phyloP scores from a whole-genome alignment of 2,797 vertebrate genomes.

The Gouania willdenowi region DNA sequence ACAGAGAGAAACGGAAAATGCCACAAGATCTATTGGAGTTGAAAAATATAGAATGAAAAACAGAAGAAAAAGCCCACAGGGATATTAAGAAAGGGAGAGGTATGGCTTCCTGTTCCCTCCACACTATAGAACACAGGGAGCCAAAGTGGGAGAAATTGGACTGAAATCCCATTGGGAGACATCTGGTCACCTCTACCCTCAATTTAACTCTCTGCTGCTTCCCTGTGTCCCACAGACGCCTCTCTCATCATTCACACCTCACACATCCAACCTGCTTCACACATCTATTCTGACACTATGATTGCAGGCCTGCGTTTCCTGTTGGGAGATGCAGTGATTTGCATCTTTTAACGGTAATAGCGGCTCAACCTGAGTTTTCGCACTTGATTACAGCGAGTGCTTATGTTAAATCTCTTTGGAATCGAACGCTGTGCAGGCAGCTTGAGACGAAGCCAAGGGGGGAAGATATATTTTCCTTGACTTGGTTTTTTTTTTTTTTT shows the following conservation, averaged over 20 bases:
- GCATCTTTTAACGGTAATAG: not conserved
- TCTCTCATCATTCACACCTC: conserved; percentile 54
- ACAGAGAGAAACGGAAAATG: not conserved
- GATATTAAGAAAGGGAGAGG: conserved; percentile 3
- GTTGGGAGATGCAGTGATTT: conserved; percentile 29
- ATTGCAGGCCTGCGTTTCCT: conserved; percentile 28
- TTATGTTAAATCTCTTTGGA: conserved; percentile 46
- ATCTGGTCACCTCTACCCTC: conserved; percentile 42
- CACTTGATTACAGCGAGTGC: conserved; percentile 18
- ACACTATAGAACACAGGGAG: not conserved
- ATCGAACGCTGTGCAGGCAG: conserved; percentile 38
- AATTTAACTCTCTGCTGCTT: conserved; percentile 50
- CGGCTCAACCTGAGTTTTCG: conserved; percentile 30
- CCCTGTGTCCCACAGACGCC: conserved; percentile 38
- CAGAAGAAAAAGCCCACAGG: not conserved
- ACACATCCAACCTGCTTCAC: conserved; percentile 11
- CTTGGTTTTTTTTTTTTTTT: conserved; percentile 47
- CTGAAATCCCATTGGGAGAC: conserved; percentile 19
- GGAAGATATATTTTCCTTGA: conserved; percentile 51
- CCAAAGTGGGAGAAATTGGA: conserved; percentile 15
- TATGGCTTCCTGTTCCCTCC: not conserved
- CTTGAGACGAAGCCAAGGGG: conserved; percentile 48
- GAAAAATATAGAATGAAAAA: not conserved
- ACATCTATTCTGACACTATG: conserved; percentile 30
- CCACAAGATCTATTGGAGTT: too few relatives aligned